These are phyloP conservation scores for Drosophila athabasca DNA, from an alignment of 1,140 invertebrate species.

Conservation along the genomic window DNA sequence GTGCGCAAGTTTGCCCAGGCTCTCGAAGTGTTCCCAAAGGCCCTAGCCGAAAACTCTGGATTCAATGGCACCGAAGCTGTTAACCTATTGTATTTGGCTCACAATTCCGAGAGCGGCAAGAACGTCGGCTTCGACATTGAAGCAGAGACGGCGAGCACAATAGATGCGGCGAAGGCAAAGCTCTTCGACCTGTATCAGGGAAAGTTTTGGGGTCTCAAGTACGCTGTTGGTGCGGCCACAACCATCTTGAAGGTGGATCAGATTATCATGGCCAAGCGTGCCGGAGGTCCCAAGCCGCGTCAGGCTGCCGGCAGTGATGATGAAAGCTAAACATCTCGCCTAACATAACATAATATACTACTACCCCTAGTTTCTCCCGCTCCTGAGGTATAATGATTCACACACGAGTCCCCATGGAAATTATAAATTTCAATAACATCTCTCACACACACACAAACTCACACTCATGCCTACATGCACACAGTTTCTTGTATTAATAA, in stretches of 20 bases:
- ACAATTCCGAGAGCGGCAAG: slow-evolving; percentile 92
- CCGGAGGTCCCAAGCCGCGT: slow-evolving; percentile 95
- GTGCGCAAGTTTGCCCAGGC: slow-evolving; percentile 97
- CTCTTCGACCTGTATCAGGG: slow-evolving; percentile 94
- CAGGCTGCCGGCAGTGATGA: slow-evolving; percentile 81
- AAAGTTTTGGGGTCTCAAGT: slow-evolving; percentile 97
- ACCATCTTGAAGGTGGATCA: slow-evolving; percentile 99
- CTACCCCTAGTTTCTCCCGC: slow-evolving; percentile 39
- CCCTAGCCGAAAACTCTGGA: slow-evolving; percentile 97
- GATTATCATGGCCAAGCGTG: slow-evolving; percentile 99
- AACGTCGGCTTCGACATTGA: slow-evolving; percentile 95
- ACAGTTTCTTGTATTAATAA: slow-evolving; percentile 80
- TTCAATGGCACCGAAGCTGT: slow-evolving; percentile 93
- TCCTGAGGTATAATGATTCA: slow-evolving; percentile 20
- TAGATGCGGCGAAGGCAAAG: slow-evolving; percentile 90
- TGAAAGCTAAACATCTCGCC: slow-evolving; percentile 70
- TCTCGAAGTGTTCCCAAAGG: slow-evolving; percentile 95
- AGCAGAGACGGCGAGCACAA: slow-evolving; percentile 87
- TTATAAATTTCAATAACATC: slow-evolving; percentile 76
- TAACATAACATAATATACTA: slow-evolving; percentile 32
- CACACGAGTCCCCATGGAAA: slow-evolving; percentile 60
- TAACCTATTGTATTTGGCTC: slow-evolving; percentile 95
- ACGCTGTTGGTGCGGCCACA: slow-evolving; percentile 95
- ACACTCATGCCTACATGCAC: slow-evolving; percentile 29
- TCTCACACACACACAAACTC: slow-evolving; percentile 35